Base-by-base conservation (phyloP, 2,888 invertebrate genomes). In the Aphidoletes aphidimyza region DNA sequence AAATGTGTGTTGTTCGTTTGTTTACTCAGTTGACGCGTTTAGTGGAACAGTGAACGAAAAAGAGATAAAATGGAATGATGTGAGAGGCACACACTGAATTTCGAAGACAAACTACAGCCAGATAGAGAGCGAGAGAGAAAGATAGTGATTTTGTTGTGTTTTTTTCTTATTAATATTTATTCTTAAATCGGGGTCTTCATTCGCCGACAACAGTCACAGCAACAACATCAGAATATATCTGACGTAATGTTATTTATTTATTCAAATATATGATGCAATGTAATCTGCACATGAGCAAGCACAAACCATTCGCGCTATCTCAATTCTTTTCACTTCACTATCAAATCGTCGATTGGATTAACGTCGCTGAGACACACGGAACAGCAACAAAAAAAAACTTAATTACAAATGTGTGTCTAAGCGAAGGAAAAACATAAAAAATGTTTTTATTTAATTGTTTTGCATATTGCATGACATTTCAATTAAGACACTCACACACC, bases 361-460 rank as follows among this genome's bases (percentile, higher is more conserved):
- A 26, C 54, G 11, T 47, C 6, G 9, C 17, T 11, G 17, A 2
- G 39, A 39, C 5, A 39, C 5, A 39, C 5, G 11, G 17, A 17
- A 47, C 47, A 14, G 2, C 2, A 22, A 54, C n/a, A 54, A 54
- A 54, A 54, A 11, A 36, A 19, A 14, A 5, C 37, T 81, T 81
- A 37, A 81, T 81, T 81, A 81, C 37, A 81, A 81, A 81, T 37
- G 37, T 81, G 81, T 81, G 36, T 37, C 81, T 19, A 37, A 81
- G 36, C 37, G 22, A 81, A 37, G 36, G n/a, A 81, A 17, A 37
- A 81, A 81, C 81, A 81, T 81, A 81, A 81, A 81, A 81, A 36
- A 81, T 81, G 81, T 81, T 81, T 81, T 81, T 37, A 81, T 81
- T 81, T 81, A 81, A 37, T 81, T 37, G n/a, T 37, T 81, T 81